Base-by-base conservation (phyloP, 2,888 invertebrate genomes). In the Molanna angustata region DNA sequence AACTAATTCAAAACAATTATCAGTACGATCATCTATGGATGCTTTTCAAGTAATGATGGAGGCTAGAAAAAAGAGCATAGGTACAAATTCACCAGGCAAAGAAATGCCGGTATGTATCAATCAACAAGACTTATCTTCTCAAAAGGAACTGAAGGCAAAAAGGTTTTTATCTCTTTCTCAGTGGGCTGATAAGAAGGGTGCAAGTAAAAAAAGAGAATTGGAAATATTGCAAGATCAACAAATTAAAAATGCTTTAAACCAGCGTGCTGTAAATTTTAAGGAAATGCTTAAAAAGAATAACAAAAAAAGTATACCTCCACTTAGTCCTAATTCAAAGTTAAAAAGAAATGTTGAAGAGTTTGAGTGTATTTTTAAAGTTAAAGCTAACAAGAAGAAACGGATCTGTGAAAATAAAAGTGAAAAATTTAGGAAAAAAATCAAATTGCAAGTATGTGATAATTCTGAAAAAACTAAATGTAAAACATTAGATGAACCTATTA, bases 1-100 rank as follows among this genome's bases (percentile, higher is more conserved):
- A n/a, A n/a, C n/a, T n/a, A n/a, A n/a, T n/a, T n/a, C n/a, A n/a
- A n/a, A n/a, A n/a, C n/a, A n/a, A n/a, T n/a, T n/a, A n/a, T n/a
- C n/a, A n/a, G n/a, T n/a, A n/a, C n/a, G n/a, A 19, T 37, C 37
- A 11, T 39, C 47, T 9, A 43, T 27, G 18, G 50, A 85, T 75
- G 85, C 82, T 27, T 86, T 86, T 66, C 73, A 82, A 62, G 64
- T 85, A 21, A 73, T 86, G 72, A 86, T 86, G 86, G 81, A 80
- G 59, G 80, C 81, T 14, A 73, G 84, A 58, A 79, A 82, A 64
- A 83, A 82, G 65, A 74, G 74, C 42, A 78, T 85, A 56, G 85
- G 85, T 2, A 67, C 69, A 17, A 86, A 85, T 68, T 79, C 82
- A 18, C 79, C 80, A 6, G 85, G 85, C 0, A 82, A 80, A 68